Conservation (phyloP, 2,888 invertebrate genomes). For the Leucoptera coffeella region DNA sequence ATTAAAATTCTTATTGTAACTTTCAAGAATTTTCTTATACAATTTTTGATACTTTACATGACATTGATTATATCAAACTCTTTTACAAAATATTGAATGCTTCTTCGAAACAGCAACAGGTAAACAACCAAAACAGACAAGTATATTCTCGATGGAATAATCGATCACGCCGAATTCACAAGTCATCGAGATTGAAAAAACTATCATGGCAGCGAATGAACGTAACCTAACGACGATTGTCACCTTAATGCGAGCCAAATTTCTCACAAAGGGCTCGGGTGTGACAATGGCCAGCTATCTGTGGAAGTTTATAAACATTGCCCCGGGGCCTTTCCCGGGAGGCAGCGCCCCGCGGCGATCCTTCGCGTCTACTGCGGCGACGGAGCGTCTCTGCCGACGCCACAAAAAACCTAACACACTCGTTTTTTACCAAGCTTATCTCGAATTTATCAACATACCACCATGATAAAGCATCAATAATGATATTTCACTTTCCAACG, state of each 20-base stretch:
- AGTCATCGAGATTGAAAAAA: constrained; percentile 48
- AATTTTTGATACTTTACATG: too few species aligned
- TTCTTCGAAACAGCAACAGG: too few species aligned
- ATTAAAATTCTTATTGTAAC: too few species aligned
- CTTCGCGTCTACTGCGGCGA: constrained; percentile 34
- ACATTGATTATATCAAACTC: too few species aligned
- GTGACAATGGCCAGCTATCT: constrained; percentile 30
- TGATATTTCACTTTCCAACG: constrained; percentile 43
- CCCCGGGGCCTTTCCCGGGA: constrained; percentile 27
- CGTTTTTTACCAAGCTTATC: constrained; percentile 28
- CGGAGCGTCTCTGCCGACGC: constrained; percentile 37
- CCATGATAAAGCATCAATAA: constrained; percentile 49
- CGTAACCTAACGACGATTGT: constrained; percentile 45
- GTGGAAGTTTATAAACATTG: constrained; percentile 46
- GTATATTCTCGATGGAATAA: constrained; percentile 18
- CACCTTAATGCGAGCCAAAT: constrained; percentile 38
- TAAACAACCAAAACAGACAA: too few species aligned
- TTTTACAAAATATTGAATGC: too few species aligned
- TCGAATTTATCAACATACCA: constrained; percentile 31
- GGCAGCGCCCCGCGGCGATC: too few species aligned
- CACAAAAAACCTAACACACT: constrained; percentile 34
- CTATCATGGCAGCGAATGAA: constrained; percentile 17
- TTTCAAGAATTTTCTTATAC: too few species aligned
- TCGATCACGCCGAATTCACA: constrained; percentile 51
- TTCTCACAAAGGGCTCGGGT: constrained; percentile 29